Percentiles rank a stretch among this genome's conserved stretches.
These are phyloP conservation scores for Tyrannus savana DNA, from an alignment of 2,113 vertebrate species.

Conservation along the genomic window DNA sequence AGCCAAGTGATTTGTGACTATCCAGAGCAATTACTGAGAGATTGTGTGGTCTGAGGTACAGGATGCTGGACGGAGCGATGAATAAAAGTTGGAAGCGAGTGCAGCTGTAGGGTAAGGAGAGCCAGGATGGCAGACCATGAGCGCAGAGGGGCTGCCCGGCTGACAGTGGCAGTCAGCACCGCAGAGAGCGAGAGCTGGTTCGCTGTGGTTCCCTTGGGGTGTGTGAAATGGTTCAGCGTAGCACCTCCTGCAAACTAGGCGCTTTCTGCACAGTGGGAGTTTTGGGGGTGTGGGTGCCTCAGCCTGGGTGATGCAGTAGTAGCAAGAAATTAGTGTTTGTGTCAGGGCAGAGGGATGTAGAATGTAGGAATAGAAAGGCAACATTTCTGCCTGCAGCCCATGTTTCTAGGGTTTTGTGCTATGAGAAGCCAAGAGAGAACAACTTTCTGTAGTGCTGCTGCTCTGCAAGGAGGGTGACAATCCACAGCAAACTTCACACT, in stretches of 20 bases:
- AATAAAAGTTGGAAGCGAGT: neutral
- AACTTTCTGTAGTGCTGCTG: neutral
- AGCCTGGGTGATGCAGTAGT: neutral
- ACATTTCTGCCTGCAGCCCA: neutral
- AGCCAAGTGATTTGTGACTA: neutral
- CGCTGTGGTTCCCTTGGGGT: neutral
- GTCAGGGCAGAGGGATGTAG: neutral
- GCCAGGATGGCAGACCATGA: too few relatives aligned
- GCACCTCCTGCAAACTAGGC: neutral
- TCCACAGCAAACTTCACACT: neutral
- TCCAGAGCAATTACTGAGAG: neutral
- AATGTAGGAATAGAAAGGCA: neutral
- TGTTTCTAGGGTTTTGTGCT: neutral
- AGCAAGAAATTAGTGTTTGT: neutral
- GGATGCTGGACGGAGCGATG: rapidly evolving
- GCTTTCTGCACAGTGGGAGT: neutral
- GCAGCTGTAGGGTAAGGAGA: neutral
- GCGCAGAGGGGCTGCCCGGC: rapidly evolving
- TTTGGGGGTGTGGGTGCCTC: neutral
- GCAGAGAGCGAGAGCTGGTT: neutral
- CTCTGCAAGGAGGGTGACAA: neutral
- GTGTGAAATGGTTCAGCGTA: neutral
- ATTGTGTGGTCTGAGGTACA: neutral
- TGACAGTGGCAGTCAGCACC: rapidly evolving
- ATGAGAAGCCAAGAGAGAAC: neutral